Evolutionary conservation across 2,888 invertebrate genomes (phyloP), one percentile per base, ranked within the genome.

Genomic region (Pelosia muscerda): DNA sequence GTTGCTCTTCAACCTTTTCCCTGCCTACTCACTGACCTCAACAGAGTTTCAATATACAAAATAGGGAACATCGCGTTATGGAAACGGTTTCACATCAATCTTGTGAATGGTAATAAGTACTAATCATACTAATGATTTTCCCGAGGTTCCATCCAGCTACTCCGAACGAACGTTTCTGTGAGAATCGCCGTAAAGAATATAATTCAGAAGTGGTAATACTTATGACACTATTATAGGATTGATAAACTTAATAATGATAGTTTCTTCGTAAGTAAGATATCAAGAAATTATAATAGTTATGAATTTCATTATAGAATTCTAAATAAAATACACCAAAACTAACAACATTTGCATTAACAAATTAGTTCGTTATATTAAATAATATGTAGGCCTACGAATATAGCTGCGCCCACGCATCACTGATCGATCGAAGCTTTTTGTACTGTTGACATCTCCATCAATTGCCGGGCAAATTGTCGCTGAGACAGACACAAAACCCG

Each of bases 361-460:
- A 75, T 66, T 71, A 68, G 61, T 61, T 66, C 66, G 65, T 63
- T 70, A 57, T 79, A 76, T 79, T 81, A 74, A 71, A 74, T 66
- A 72, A 81, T 74, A 81, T 64, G 71, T 75, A 71, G 83, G 78
- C 79, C 74, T 70, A 72, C 69, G 83, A 9, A 82, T 85, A 86
- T 84, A 87, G 83, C 85, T 89, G 88, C 90, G 92, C 91, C 87
- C 81, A 88, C 89, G 90, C 89, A 82, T 71, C 81, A 72, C 85
- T 94, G 94, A 95, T 93, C 90, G 92, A 95, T 95, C 90, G 92
- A 86, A 87, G 91, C 92, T 94, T 94, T 94, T 94, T 94, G 93
- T 94, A 86, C 86, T 86, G 88, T 77, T 92, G 95, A 95, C 95
- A 83, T 92, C 92, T 94, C 91, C 90, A 95, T 95, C 90, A 88